Conservation (phyloP, 2,888 invertebrate genomes). For the Synanthedon formicaeformis region DNA sequence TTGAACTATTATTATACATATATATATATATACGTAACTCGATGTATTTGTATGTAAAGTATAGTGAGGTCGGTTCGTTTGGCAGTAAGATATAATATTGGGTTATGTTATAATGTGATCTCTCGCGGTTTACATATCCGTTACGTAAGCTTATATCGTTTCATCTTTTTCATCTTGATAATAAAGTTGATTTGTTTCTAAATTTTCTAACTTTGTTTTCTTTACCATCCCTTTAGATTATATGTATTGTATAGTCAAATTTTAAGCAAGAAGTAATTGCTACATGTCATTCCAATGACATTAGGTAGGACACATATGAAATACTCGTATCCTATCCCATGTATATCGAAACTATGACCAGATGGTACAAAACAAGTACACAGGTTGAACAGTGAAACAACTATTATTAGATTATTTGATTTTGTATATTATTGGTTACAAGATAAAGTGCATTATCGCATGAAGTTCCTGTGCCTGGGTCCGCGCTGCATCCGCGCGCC, state of each 20-base stretch:
- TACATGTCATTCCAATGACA: too few species aligned
- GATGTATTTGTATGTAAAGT: slow-evolving; percentile 9
- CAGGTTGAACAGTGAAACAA: too few species aligned
- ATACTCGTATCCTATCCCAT: too few species aligned
- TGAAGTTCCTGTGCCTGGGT: slow-evolving; percentile 48
- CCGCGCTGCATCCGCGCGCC: slow-evolving; percentile 47
- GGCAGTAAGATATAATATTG: slow-evolving; percentile 2
- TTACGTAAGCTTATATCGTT: slow-evolving; percentile 64
- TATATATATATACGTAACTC: slow-evolving; percentile 12
- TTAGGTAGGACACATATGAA: too few species aligned
- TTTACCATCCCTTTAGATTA: background rate
- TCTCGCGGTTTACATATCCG: slow-evolving; percentile 39
- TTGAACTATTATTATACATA: slow-evolving; percentile 29
- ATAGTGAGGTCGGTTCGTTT: slow-evolving; percentile 13
- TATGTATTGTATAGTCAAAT: background rate
- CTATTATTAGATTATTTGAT: too few species aligned
- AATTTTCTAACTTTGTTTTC: slow-evolving; percentile 40
- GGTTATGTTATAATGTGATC: slow-evolving; percentile 5
- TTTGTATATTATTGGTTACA: background rate
- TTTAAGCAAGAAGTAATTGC: background rate
- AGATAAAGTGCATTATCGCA: slow-evolving; percentile 26
- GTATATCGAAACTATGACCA: too few species aligned
- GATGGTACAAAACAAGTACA: too few species aligned
- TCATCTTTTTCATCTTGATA: slow-evolving; percentile 70
- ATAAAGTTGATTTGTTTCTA: slow-evolving; percentile 71